phyloP scores from a whole-genome alignment of 2,797 vertebrate species.

The Psittacula derbiana region DNA sequence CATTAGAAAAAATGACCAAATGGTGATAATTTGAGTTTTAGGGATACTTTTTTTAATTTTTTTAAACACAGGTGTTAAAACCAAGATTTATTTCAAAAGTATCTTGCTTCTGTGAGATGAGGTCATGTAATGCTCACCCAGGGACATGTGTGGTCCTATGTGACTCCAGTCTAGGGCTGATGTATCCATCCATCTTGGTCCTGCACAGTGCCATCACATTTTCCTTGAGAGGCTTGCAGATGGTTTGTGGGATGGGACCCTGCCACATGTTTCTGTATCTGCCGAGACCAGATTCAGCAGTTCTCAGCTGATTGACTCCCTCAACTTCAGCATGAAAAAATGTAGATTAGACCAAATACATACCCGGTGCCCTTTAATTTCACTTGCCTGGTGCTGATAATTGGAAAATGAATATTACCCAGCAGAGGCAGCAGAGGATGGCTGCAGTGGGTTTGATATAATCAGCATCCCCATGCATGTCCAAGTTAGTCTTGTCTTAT shows the following conservation, averaged over 20 bases:
- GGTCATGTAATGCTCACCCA: neutral
- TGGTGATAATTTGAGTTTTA: neutral
- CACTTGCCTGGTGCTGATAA: neutral
- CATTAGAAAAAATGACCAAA: neutral
- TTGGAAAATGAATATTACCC: neutral
- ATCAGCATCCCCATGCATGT: neutral
- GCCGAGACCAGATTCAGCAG: neutral
- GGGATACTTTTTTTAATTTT: neutral
- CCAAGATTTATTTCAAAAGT: neutral
- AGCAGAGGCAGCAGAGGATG: conserved; percentile 5
- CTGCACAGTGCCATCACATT: neutral
- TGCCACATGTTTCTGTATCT: neutral
- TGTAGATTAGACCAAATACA: neutral
- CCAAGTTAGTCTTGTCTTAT: conserved; percentile 34
- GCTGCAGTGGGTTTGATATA: neutral
- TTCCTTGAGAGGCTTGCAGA: neutral
- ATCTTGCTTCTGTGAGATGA: neutral
- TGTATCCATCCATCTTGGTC: neutral
- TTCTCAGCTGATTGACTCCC: neutral
- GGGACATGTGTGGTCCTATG: neutral
- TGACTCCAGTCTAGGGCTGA: neutral
- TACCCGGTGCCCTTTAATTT: conserved; percentile 26
- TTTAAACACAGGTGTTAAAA: neutral
- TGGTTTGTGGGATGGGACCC: neutral
- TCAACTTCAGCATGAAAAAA: neutral